These are phyloP conservation scores for Octomys mimax DNA, from an alignment of 2,797 vertebrate species.

Conservation along the genomic window DNA sequence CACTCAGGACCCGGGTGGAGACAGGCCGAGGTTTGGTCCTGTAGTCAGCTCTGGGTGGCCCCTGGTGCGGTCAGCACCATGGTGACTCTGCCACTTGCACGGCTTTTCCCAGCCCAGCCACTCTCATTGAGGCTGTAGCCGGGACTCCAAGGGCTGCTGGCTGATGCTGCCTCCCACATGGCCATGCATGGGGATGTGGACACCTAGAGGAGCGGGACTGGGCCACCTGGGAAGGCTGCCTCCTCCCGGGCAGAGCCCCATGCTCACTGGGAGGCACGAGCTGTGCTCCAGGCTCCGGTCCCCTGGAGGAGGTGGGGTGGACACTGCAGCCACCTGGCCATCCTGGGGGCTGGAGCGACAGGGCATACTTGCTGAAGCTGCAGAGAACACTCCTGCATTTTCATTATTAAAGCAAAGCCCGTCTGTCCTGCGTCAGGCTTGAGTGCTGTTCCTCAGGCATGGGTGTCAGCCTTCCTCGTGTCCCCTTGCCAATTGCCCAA, in stretches of 20 bases:
- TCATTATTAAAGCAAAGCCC: neutral
- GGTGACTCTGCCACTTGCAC: neutral
- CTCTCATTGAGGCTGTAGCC: neutral
- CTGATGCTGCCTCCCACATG: accelerated
- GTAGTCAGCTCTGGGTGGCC: neutral
- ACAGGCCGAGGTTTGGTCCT: neutral
- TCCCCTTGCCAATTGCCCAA: neutral
- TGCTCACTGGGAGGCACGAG: neutral
- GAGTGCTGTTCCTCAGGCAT: too few species aligned
- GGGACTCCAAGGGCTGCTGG: neutral
- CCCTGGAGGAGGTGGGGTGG: neutral
- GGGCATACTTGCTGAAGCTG: neutral
- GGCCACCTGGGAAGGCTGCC: neutral
- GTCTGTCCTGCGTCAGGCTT: neutral
- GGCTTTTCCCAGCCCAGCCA: accelerated
- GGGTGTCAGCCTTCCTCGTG: too few species aligned
- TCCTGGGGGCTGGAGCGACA: neutral
- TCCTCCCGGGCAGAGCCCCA: neutral
- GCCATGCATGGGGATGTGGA: neutral
- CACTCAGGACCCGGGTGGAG: neutral
- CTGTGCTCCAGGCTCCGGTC: neutral
- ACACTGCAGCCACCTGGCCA: accelerated
- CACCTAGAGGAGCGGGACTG: too few species aligned
- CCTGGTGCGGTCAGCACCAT: neutral
- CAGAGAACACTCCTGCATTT: neutral